These are phyloP conservation scores for Polydrusus cervinus DNA, from an alignment of 2,888 invertebrate genomes.

Conservation along the genomic window DNA sequence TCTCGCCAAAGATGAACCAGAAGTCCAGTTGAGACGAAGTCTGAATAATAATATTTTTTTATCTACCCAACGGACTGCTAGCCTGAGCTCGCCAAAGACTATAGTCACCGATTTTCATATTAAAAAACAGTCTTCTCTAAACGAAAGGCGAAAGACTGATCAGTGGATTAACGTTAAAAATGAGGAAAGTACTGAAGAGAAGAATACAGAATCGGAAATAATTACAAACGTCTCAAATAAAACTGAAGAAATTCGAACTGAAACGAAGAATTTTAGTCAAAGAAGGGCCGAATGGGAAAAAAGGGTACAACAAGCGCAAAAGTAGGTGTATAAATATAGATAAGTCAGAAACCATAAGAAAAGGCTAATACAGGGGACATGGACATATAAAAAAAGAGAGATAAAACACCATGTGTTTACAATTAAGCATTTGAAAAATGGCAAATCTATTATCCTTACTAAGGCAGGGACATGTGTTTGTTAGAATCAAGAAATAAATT, in stretches of 20 bases:
- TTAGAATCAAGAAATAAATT: too few species aligned
- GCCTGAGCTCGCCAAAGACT: constrained; percentile 62
- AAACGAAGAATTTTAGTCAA: constrained; percentile 80
- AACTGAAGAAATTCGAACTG: constrained; percentile 61
- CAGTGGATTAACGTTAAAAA: constrained; percentile 64
- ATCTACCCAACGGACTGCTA: constrained; percentile 63
- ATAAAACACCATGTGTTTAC: too few species aligned
- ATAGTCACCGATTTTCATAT: constrained; percentile 62
- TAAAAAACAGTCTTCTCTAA: constrained; percentile 65
- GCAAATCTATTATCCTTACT: too few species aligned
- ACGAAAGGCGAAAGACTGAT: constrained; percentile 66
- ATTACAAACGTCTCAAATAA: constrained; percentile 61
- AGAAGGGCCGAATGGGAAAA: constrained; percentile 86
- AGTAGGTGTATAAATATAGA: constrained; percentile 28
- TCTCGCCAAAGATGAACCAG: constrained; percentile 56
- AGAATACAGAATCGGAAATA: constrained; percentile 57
- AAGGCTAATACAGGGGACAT: too few species aligned
- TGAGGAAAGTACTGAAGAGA: constrained; percentile 60
- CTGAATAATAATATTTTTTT: constrained; percentile 63
- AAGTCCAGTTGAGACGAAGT: constrained; percentile 66
- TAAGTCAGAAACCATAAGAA: too few species aligned
- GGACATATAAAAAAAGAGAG: too few species aligned
- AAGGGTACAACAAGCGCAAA: constrained; percentile 82
- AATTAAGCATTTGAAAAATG: too few species aligned
- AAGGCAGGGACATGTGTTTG: too few species aligned